A percentile compares a stretch with the other conserved stretches of the same genome.
Conservation (phyloP, 2,888 invertebrate species). For the Epistrophe eligans region DNA sequence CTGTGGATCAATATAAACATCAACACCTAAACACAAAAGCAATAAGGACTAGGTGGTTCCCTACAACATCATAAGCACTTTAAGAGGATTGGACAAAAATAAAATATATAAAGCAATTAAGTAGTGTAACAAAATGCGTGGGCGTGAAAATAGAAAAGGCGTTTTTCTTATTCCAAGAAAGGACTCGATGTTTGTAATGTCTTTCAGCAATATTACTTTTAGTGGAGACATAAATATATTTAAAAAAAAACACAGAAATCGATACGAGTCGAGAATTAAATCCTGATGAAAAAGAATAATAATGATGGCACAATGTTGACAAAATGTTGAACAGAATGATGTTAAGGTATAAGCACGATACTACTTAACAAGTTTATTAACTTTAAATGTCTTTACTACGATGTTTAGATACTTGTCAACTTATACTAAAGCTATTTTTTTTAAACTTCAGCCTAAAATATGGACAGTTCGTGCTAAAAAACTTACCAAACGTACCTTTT, state of each 20-base stretch:
- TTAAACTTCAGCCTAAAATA: too few relatives aligned
- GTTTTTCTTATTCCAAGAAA: not conserved
- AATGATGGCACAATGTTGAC: too few relatives aligned
- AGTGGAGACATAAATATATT: not conserved
- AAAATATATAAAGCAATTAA: constrained; percentile 42
- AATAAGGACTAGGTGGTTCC: not conserved
- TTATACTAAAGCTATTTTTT: too few relatives aligned
- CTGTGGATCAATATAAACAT: constrained; percentile 65
- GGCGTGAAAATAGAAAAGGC: constrained; percentile 1
- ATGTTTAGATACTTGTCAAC: too few relatives aligned
- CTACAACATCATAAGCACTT: constrained; percentile 16
- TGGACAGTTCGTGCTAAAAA: too few relatives aligned
- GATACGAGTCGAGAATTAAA: not conserved
- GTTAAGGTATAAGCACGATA: too few relatives aligned
- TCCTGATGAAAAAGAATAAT: too few relatives aligned
- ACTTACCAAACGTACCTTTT: too few relatives aligned
- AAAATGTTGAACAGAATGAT: too few relatives aligned
- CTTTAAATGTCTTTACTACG: too few relatives aligned
- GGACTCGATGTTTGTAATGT: constrained; percentile 5
- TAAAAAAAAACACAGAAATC: not conserved
- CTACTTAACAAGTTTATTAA: too few relatives aligned
- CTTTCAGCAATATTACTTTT: not conserved
- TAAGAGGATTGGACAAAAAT: constrained; percentile 25
- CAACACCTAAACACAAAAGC: constrained; percentile 38
- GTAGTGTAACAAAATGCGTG: constrained; percentile 32